Conservation (phyloP, 2,888 invertebrate species). For the Cheilosia grossa region DNA sequence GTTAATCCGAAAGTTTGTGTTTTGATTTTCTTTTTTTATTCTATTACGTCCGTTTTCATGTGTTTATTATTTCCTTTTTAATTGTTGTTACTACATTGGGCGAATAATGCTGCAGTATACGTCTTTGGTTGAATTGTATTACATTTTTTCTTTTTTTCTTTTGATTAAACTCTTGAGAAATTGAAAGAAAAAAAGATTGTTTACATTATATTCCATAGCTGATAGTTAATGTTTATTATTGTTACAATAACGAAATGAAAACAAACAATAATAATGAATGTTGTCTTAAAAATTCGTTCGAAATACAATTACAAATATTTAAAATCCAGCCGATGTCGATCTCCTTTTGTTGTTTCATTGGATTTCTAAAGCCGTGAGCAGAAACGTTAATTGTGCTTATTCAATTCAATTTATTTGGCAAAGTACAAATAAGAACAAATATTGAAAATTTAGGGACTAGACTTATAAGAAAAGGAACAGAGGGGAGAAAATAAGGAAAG, state of each 20-base stretch:
- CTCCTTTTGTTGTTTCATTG: neutral
- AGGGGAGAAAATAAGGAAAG: no score
- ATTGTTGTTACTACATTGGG: slow-evolving; percentile 19
- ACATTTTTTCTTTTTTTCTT: slow-evolving; percentile 14
- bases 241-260: slow-evolving; percentile 38
- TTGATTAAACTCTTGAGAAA: slow-evolving; percentile 35
- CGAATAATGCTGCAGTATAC: slow-evolving; percentile 6
- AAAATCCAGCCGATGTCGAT: neutral
- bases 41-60: neutral
- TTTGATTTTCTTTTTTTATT: slow-evolving; percentile 8
- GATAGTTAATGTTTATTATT: slow-evolving; percentile 62
- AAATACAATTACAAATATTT: slow-evolving; percentile 29
- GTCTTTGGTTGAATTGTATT: slow-evolving; percentile 35
- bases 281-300: slow-evolving; percentile 61
- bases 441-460: no score
- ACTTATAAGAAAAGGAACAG: no score
- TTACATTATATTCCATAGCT: slow-evolving; percentile 67
- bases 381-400: no score
- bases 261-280: slow-evolving; percentile 43
- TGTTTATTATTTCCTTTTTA: neutral
- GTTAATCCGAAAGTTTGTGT: slow-evolving; percentile 27
- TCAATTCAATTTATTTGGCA: no score
- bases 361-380: neutral
- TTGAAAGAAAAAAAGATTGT: slow-evolving; percentile 32
- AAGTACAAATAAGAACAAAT: no score